These are phyloP conservation scores for Amyelois transitella DNA, from an alignment of 1,140 invertebrate species.

Conservation along the genomic window DNA sequence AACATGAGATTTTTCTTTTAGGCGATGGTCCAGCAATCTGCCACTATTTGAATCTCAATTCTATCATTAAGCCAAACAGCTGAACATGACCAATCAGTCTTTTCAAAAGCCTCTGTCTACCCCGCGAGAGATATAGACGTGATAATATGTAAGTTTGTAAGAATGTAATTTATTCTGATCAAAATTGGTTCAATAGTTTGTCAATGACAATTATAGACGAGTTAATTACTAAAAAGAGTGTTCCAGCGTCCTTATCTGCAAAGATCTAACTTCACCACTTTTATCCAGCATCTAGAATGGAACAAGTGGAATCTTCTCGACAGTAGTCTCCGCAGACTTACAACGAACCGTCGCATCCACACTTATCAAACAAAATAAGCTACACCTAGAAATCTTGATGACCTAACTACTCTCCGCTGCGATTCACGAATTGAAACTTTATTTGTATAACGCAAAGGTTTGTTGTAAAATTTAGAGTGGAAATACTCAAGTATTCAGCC, in stretches of 20 bases:
- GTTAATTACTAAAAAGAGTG: too few relatives aligned
- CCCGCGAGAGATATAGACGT: too few relatives aligned
- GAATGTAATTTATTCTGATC: too few relatives aligned
- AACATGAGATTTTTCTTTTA: too few relatives aligned
- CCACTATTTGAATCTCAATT: too few relatives aligned
- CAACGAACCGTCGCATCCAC: neutral
- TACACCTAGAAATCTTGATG: neutral
- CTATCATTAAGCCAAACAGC: too few relatives aligned
- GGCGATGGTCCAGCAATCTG: too few relatives aligned
- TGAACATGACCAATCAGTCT: too few relatives aligned
- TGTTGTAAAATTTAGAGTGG: neutral
- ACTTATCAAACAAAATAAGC: neutral
- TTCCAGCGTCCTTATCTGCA: neutral
- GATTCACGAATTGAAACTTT: neutral
- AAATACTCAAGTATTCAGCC: neutral
- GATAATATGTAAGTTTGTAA: too few relatives aligned
- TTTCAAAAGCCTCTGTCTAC: too few relatives aligned
- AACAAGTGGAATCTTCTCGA: neutral
- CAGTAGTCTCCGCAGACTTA: neutral
- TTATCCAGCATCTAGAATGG: neutral
- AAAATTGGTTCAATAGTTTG: too few relatives aligned
- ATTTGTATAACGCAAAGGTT: neutral
- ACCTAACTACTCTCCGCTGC: neutral
- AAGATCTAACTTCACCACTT: neutral
- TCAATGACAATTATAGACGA: too few relatives aligned